These are phyloP conservation scores for Drosophila asahinai DNA, from an alignment of 1,140 invertebrate species.

Conservation along the genomic window DNA sequence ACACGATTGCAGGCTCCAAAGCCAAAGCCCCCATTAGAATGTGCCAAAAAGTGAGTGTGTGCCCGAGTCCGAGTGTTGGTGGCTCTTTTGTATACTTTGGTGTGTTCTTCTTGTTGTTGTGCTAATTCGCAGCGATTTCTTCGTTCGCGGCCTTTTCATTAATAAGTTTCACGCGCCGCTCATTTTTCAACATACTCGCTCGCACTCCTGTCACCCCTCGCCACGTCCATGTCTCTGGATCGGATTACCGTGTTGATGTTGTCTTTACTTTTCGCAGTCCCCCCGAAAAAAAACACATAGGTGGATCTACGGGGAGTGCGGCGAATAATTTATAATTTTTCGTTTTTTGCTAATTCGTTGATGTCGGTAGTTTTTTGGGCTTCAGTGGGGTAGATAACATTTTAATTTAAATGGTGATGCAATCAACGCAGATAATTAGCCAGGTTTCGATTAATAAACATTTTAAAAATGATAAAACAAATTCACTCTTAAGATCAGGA, in stretches of 20 bases:
- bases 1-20: conserved; percentile 22
- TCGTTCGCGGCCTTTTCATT: conserved; percentile 77
- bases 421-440: conserved; percentile 36
- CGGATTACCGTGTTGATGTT: conserved; percentile 81
- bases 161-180: conserved; percentile 83
- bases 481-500: background rate
- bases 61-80: background rate
- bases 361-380: conserved; percentile 32
- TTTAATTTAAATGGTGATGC: conserved; percentile 32
- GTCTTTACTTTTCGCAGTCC: conserved; percentile 56
- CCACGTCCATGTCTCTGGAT: conserved; percentile 53
- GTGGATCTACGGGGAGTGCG: conserved; percentile 4
- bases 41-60: conserved; percentile 21
- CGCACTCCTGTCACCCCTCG: conserved; percentile 15
- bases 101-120: conserved; percentile 52
- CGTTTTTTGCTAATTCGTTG: conserved; percentile 32
- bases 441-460: background rate
- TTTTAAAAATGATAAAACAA: background rate
- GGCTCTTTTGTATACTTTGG: conserved; percentile 24
- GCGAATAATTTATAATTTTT: conserved; percentile 30
- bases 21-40: conserved; percentile 17
- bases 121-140: conserved; percentile 69
- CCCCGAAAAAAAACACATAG: background rate
- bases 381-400: conserved; percentile 27
- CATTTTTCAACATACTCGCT: conserved; percentile 69